Percentiles rank a stretch among this genome's conserved stretches.
Conservation (phyloP, 2,113 vertebrate genomes). For the Nestor notabilis region DNA sequence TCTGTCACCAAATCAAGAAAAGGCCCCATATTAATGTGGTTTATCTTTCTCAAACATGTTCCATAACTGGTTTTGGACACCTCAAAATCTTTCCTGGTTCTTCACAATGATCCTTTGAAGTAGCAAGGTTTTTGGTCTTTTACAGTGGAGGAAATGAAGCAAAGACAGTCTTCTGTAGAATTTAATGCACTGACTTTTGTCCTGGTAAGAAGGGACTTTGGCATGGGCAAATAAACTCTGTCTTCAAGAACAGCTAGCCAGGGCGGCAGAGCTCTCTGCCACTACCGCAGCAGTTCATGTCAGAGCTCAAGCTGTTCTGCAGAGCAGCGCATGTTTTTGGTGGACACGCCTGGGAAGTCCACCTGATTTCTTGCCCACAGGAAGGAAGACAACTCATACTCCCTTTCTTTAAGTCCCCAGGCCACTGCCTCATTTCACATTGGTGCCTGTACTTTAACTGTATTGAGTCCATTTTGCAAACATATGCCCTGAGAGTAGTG, state of each 20-base stretch:
- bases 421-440: neutral
- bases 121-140: neutral
- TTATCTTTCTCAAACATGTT: neutral
- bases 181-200: neutral
- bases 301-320: neutral
- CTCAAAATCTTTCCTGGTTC: neutral
- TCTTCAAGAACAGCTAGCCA: neutral
- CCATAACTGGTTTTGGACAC: neutral
- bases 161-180: neutral
- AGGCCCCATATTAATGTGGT: neutral
- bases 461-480: neutral
- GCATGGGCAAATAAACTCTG: neutral
- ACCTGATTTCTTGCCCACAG: neutral
- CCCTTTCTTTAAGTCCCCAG: neutral
- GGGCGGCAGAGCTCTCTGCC: neutral
- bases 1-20: neutral
- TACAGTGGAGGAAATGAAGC: neutral
- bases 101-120: neutral
- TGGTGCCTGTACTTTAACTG: neutral
- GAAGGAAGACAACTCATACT: neutral
- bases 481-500: neutral
- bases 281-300: rapidly evolving
- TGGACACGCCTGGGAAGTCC: neutral
- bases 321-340: neutral
- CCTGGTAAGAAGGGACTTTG: neutral